Conservation (phyloP, 1,140 invertebrate species). For the Amphibalanus amphitrite region DNA sequence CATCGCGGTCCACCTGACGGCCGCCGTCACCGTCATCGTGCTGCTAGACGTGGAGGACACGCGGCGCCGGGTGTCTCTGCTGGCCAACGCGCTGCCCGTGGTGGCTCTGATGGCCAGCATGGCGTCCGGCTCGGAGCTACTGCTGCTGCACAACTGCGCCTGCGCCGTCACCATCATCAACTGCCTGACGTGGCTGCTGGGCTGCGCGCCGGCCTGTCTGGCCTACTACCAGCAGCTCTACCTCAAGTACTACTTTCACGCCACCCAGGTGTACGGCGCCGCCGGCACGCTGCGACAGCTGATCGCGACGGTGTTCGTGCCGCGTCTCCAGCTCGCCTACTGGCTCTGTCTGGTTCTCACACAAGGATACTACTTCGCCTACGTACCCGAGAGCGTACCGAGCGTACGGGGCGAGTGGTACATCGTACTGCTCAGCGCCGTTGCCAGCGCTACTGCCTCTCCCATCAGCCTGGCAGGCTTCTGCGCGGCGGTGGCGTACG, state of each 20-base stretch:
- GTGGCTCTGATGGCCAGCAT: slow-evolving; percentile 14
- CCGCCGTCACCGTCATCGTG: slow-evolving; percentile 28
- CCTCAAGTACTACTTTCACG: slow-evolving; percentile 1
- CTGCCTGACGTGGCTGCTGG: not conserved
- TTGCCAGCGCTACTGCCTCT: slow-evolving; percentile 32
- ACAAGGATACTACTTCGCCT: not conserved
- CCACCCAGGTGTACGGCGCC: slow-evolving; percentile 9
- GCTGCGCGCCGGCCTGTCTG: not conserved
- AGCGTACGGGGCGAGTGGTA: slow-evolving; percentile 24
- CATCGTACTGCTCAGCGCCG: slow-evolving; percentile 27
- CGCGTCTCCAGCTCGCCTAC: not conserved
- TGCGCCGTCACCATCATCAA: slow-evolving; percentile 1
- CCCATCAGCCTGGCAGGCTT: slow-evolving; percentile 35
- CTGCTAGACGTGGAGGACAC: slow-evolving; percentile 31
- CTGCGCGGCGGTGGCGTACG: slow-evolving; percentile 35
- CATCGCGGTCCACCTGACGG: slow-evolving; percentile 27
- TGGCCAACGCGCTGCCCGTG: not conserved
- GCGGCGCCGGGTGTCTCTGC: slow-evolving; percentile 17
- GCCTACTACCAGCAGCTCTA: not conserved
- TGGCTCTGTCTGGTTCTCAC: not conserved
- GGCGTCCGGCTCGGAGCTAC: slow-evolving; percentile 13
- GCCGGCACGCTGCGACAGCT: not conserved
- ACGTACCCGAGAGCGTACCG: not conserved
- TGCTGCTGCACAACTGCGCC: slow-evolving; percentile 10
- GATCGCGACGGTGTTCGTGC: not conserved